Evolutionary conservation across 92 coral and sea anemone species (phyloP), one percentile per base, ranked within the genome.

Genomic region (Palythoa caribaeorum): DNA sequence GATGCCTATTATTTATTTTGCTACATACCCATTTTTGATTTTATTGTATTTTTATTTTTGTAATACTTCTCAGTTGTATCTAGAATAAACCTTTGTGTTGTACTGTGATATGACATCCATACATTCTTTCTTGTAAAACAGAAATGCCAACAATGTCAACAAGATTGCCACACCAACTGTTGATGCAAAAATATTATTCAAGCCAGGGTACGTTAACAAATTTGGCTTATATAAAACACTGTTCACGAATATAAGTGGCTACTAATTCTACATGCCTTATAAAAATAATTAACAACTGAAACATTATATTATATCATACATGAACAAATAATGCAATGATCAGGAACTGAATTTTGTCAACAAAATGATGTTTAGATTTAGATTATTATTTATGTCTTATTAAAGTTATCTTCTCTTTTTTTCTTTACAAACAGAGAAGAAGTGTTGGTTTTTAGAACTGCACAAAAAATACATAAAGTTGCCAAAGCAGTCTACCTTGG

Each of bases 401-500:
- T 57, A 57, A 57, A 57, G n/a, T 57, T 57, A 9, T 57, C 11
- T 57, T 57, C 15, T 57, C 15, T 57, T 57, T 57, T 57, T 57
- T 57, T 57, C 65, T 57, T 57, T 57, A 57, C 65, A 57, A 57
- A 57, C 53, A 84, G 79, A 16, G 78, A 84, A 69, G 79, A 69
- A 40, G 78, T 84, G 7, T 20, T 84, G 71, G 72, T 80, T 44
- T 80, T n/a, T 70, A 80, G 66, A 80, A 80, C 85, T 51, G 73
- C 38, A 36, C 71, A 54, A 80, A 53, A 80, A 44, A 16, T 37
- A 53, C 39, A 53, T 20, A 11, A 28, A 37, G 36, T 80, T 63
- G 85, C 85, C n/a, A 80, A 79, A 62, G 85, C 85, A 8, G 73
- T 47, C 44, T 84, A 84, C 88, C 88, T 84, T 69, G 88, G 88